A percentile compares a stretch with the other conserved stretches of the same genome.
Evolutionary conservation across 2,113 vertebrate species (phyloP).

Genomic region (Stomatorhinus ivindoensis): DNA sequence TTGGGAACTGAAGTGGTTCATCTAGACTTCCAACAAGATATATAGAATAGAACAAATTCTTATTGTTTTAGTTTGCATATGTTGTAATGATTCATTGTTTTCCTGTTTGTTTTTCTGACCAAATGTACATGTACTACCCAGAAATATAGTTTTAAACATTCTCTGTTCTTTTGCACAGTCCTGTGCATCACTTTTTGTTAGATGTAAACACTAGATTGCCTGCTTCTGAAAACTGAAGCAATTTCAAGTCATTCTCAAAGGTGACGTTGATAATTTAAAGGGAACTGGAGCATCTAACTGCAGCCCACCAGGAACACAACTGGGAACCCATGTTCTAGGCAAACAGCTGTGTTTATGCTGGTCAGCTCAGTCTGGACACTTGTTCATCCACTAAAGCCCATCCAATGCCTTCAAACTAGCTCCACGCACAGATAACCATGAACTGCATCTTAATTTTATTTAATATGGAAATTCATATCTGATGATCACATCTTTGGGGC

Average conservation of each 20-base stretch:
- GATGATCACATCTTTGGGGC: neutral
- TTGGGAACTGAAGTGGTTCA: neutral
- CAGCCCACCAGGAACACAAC: neutral
- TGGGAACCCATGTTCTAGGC: no score
- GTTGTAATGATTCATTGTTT: no score
- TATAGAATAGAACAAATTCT: neutral
- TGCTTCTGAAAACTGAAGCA: no score
- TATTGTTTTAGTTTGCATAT: neutral
- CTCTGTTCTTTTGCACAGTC: neutral
- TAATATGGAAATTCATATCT: neutral
- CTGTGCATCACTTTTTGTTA: neutral
- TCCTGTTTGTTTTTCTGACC: neutral
- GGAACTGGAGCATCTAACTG: neutral
- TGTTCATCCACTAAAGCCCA: neutral
- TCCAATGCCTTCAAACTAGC: neutral
- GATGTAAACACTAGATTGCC: neutral
- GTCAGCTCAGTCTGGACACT: neutral
- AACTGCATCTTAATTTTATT: neutral
- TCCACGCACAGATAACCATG: neutral
- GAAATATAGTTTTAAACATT: neutral
- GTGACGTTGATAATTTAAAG: neutral
- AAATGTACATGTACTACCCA: neutral
- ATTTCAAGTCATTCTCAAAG: no score
- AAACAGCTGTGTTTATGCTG: neutral
- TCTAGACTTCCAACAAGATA: neutral